A percentile compares a stretch with the other conserved stretches of the same genome.
Conservation (phyloP, 2,888 invertebrate species). For the Calliscelio sp. region DNA sequence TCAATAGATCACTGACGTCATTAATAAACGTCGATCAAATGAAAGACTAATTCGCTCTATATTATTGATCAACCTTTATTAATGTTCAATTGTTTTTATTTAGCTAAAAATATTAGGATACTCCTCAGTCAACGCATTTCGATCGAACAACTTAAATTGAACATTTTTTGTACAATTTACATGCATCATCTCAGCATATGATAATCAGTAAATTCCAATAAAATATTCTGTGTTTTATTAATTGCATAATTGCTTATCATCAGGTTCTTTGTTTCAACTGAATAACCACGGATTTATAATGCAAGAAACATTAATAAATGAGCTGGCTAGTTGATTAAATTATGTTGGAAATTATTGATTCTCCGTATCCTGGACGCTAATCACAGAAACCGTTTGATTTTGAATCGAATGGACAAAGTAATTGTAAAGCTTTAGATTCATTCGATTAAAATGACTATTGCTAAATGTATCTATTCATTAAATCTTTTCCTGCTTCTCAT, state of each 20-base stretch:
- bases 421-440: neutral
- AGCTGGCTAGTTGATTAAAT: no score
- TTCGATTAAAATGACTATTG: conserved; percentile 23
- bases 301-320: no score
- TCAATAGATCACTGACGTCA: no score
- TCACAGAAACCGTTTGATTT: conserved; percentile 10
- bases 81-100: neutral
- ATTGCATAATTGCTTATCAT: no score
- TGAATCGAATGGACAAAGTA: conserved; percentile 12
- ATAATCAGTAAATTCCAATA: no score
- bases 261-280: no score
- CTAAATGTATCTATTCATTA: conserved; percentile 20
- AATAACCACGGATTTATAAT: no score
- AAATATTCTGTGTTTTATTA: no score
- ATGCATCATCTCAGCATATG: neutral
- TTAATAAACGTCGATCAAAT: neutral
- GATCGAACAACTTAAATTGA: neutral
- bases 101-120: neutral
- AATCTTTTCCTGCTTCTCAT: conserved; percentile 5
- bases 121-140: conserved; percentile 9
- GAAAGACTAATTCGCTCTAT: no score
- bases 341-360: neutral
- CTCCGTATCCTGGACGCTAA: neutral
- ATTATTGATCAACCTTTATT: no score
- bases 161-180: no score